These are phyloP conservation scores for Thalpophila matura DNA, from an alignment of 2,888 invertebrate genomes.

Conservation along the genomic window DNA sequence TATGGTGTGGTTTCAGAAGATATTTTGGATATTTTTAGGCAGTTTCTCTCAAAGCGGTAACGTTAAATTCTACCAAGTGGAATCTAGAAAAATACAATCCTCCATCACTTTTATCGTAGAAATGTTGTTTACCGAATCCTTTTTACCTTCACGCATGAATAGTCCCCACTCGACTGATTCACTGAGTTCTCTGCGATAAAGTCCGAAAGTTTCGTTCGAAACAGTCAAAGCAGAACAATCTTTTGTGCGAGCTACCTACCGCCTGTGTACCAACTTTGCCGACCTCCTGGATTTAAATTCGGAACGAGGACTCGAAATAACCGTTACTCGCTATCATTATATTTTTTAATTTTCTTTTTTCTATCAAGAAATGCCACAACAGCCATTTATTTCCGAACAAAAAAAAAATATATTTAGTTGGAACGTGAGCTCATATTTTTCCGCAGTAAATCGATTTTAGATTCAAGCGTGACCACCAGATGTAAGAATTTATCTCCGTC, in stretches of 20 bases:
- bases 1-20: background rate
- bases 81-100: conserved; percentile 57
- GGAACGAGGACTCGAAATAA: conserved; percentile 2
- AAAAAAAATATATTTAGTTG: no score
- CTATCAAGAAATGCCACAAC: no score
- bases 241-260: conserved; percentile 62
- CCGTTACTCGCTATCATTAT: no score
- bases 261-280: conserved; percentile 3
- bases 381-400: no score
- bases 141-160: conserved; percentile 74
- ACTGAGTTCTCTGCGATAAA: conserved; percentile 70
- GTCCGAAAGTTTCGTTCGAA: conserved; percentile 69
- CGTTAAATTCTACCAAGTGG: conserved; percentile 26
- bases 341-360: no score
- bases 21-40: background rate
- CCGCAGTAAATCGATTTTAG: background rate
- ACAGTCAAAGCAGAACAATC: conserved; percentile 70
- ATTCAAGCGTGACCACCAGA: conserved; percentile 12
- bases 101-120: conserved; percentile 64
- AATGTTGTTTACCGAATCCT: conserved; percentile 74
- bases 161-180: conserved; percentile 71
- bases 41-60: conserved; percentile 2
- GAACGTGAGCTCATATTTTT: background rate
- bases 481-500: background rate
- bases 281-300: conserved; percentile 30